Conservation (phyloP, 92 coral and sea anemone genomes). For the Isaurus tuberculatus region DNA sequence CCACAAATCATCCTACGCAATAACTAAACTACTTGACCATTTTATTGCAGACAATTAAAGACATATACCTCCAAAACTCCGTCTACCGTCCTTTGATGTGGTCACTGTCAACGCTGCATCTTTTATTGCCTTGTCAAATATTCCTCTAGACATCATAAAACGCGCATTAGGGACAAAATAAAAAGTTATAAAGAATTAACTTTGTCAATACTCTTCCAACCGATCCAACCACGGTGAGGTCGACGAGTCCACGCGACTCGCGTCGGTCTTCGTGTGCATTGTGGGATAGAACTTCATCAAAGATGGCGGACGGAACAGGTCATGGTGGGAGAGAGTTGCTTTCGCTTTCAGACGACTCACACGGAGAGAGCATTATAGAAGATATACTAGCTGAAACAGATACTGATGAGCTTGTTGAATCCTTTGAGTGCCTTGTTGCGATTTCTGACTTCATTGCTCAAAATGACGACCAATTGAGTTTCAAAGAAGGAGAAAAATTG, state of each 20-base stretch:
- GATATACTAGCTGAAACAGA: conserved; percentile 64
- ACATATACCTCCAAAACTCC: conserved; percentile 65
- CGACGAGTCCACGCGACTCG: neutral
- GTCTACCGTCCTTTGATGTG: conserved; percentile 76
- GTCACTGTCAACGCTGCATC: conserved; percentile 85
- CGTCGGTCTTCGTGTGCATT: conserved; percentile 5
- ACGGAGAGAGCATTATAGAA: conserved; percentile 31
- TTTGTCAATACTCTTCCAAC: no score
- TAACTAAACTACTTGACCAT: neutral
- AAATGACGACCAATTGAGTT: conserved; percentile 82
- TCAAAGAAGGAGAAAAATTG: conserved; percentile 80
- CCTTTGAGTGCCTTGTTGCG: conserved; percentile 74
- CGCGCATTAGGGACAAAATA: neutral
- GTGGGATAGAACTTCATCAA: conserved; percentile 8
- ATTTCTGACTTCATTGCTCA: conserved; percentile 79
- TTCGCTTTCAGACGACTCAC: conserved; percentile 22
- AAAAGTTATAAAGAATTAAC: neutral
- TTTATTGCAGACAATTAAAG: no score
- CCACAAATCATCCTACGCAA: neutral
- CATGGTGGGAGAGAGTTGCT: neutral
- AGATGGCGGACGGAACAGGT: conserved; percentile 40
- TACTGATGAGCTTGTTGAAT: conserved; percentile 43
- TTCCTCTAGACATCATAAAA: conserved; percentile 65
- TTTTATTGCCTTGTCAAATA: conserved; percentile 89
- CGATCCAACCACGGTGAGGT: no score